These are phyloP conservation scores for Lithodes maja DNA, from an alignment of 2,888 invertebrate genomes.

Conservation along the genomic window DNA sequence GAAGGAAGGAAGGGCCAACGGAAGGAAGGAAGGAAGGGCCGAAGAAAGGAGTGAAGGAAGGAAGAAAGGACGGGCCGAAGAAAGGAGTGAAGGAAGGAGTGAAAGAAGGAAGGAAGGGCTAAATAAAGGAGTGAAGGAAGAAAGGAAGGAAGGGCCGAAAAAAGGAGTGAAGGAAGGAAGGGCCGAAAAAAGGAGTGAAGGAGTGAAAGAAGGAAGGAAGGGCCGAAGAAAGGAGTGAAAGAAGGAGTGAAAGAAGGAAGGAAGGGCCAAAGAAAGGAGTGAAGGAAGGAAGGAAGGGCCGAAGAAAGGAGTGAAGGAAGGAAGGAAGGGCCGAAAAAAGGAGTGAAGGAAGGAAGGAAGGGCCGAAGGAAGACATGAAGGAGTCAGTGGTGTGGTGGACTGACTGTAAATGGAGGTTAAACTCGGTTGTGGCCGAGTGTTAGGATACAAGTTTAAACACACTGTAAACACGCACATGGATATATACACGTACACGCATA, in stretches of 20 bases:
- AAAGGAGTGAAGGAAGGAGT: background rate
- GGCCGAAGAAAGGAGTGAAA: too few relatives aligned
- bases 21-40: too few relatives aligned
- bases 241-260: background rate
- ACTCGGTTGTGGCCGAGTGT: background rate
- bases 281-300: background rate
- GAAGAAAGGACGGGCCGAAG: background rate
- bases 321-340: background rate
- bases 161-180: background rate
- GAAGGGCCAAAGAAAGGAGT: background rate
- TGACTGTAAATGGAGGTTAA: conserved; percentile 1
- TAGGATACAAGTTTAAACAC: background rate
- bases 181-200: background rate
- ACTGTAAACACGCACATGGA: background rate
- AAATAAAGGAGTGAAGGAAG: background rate
- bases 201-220: background rate
- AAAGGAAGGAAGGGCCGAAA: background rate
- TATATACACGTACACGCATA: background rate
- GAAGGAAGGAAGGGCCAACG: background rate
- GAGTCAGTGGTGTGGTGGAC: background rate
- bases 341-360: background rate
- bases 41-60: background rate
- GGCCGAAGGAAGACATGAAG: background rate
- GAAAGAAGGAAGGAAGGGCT: background rate
- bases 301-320: background rate